Evolutionary conservation across 2,888 invertebrate species (phyloP), one percentile per base, ranked within the genome.

Genomic region (Spilosoma lubricipeda): DNA sequence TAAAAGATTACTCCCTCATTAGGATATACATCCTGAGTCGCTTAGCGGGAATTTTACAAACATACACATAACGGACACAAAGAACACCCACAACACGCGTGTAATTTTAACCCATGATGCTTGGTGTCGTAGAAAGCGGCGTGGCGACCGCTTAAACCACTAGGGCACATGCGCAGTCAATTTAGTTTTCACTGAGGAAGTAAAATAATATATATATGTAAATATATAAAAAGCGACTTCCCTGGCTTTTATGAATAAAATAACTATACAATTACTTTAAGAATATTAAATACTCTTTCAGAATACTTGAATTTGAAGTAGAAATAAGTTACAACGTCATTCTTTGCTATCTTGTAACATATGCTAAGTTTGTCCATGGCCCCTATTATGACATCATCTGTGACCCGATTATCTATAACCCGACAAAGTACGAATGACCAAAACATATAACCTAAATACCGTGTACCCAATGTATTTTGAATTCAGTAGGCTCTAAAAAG

Each of bases 381-480:
- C 79, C 73, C 71, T 77, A 75, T 81, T 90, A 93, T 95, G 95
- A 95, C 93, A 94, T 95, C 95, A 95, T 91, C 83, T 71, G 81
- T 89, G 91, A 92, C 94, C 94, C 88, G 92, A 92, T 92, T 94
- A 91, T 86, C 80, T 83, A 80, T 77, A 87, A 91, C 33, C 69
- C 90, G 71, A 75, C 82, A 71, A 80, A 89, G 85, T 91, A 80
- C 15, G 74, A 80, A 69, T 80, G 69, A 85, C 81, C 85, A 89
- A 89, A 90, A 91, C 86, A 91, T 77, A 36, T 52, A 56, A 69
- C 63, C 20, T 67, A 63, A 76, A 63, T 45, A 15, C 7, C 72
- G 27, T 8, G 27, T 18, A n/a, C 13, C 30, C 15, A 9, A 63
- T 4, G 56, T 71, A 82, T 85, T 79, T 82, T 87, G 20, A 84